These are phyloP conservation scores for Odontesthes bonariensis DNA, from an alignment of 2,113 vertebrate species.

Conservation along the genomic window DNA sequence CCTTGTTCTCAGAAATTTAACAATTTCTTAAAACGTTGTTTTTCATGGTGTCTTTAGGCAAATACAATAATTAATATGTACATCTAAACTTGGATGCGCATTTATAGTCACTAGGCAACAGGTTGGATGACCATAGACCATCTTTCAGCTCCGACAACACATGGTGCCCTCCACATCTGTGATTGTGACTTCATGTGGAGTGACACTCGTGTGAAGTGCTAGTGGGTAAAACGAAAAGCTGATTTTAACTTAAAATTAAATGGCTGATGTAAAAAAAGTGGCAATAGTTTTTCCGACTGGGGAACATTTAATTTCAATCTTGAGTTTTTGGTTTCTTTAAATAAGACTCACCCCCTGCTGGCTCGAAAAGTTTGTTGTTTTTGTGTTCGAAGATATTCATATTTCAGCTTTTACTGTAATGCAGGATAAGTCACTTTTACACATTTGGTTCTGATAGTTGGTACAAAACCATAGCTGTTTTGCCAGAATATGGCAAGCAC, in stretches of 20 bases:
- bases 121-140: constrained; percentile 30
- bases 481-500: constrained; percentile 25
- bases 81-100: not conserved
- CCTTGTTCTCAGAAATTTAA: too few species aligned
- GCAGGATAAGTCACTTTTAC: constrained; percentile 30
- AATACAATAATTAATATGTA: constrained; percentile 5
- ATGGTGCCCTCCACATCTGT: constrained; percentile 17
- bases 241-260: not conserved
- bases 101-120: constrained; percentile 31
- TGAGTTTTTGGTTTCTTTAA: not conserved
- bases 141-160: not conserved
- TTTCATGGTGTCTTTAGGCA: not conserved
- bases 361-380: too few species aligned
- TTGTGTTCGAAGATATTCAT: too few species aligned
- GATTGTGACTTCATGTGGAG: not conserved
- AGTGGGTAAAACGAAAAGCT: not conserved
- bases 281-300: constrained; percentile 5
- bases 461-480: not conserved
- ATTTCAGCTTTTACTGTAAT: too few species aligned
- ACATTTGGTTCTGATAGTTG: constrained; percentile 2
- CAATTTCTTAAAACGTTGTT: not conserved
- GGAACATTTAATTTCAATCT: not conserved
- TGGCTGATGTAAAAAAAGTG: not conserved
- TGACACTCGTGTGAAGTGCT: not conserved
- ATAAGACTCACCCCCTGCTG: not conserved